Base-by-base conservation (phyloP, 2,797 vertebrate genomes). In the Acipenser transmontanus region DNA sequence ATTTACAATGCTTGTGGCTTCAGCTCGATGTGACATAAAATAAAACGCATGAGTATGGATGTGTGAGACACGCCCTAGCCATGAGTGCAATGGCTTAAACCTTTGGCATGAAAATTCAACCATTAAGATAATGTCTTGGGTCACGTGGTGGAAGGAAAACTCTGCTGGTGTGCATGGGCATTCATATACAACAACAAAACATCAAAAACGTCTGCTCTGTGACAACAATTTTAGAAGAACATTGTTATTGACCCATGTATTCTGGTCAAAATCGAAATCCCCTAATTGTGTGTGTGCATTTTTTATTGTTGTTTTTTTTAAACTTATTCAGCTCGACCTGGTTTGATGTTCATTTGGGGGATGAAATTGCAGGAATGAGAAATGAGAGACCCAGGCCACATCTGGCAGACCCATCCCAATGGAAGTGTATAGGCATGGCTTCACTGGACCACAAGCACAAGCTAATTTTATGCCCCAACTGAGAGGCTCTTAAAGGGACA, bases 381-480 rank as follows among this genome's bases (percentile, higher is more conserved):
- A 86, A 79, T 85, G 82, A 87, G 34, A 34, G 34, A 34, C 74
- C 75, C 73, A 80, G 75, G 87, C 76, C 88, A 87, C 88, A 91
- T 88, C 88, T 91, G 88, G 86, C 85, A 75, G 71, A 0, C 79
- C 80, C 76, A 70, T 77, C 82, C 80, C 34, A 4, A 81, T 80
- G 77, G 84, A 81, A 84, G 76, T 74, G 61, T 70, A 76, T 78
- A 72, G 80, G 81, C 83, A 79, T 76, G 75, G 83, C 84, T 86
- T 82, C 85, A 81, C 84, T 84, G 87, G 87, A 87, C 87, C 84
- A 88, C 77, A 81, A 87, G 83, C 87, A 87, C 86, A 89, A 89
- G 86, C 87, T 86, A 83, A 88, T 89, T 91, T 87, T 87, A 85
- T 89, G 87, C 85, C 85, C 88, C 69, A 65, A 1, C 83, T 88